These are phyloP conservation scores for Drosophila pruinosa DNA, from an alignment of 1,140 invertebrate species.

Conservation along the genomic window DNA sequence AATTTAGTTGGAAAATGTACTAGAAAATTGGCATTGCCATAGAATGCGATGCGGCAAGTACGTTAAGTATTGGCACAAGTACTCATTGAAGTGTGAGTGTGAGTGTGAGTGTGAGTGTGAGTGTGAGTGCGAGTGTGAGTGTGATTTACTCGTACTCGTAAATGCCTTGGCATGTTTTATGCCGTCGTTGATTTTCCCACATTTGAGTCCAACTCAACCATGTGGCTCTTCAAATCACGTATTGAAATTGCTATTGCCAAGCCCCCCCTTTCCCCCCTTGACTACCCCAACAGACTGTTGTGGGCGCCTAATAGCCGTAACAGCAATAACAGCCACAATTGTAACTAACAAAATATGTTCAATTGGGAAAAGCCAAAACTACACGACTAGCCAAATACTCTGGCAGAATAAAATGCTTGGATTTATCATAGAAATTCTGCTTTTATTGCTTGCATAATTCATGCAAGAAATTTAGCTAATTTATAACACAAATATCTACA, in stretches of 20 bases:
- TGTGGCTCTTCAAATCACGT: slow-evolving; percentile 27
- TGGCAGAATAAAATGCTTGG: too few relatives aligned
- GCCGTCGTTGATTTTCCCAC: slow-evolving; percentile 22
- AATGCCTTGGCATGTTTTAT: slow-evolving; percentile 26
- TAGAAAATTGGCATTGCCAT: slow-evolving; percentile 42
- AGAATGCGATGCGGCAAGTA: not conserved
- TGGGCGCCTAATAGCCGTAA: slow-evolving; percentile 4
- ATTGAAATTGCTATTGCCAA: slow-evolving; percentile 2
- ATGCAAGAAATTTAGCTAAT: too few relatives aligned
- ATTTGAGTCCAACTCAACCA: not conserved
- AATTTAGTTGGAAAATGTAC: slow-evolving; percentile 42
- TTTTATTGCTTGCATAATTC: too few relatives aligned
- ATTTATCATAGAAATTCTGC: too few relatives aligned
- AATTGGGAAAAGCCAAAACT: not conserved
- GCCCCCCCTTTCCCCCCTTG: not conserved
- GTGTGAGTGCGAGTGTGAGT: slow-evolving; percentile 11
- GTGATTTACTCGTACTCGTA: slow-evolving; percentile 4
- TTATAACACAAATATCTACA: too few relatives aligned
- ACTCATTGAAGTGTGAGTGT: not conserved
- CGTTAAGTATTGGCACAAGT: too few relatives aligned
- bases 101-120: not conserved
- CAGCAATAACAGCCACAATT: not conserved
- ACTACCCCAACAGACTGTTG: not conserved
- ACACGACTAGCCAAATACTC: not conserved
- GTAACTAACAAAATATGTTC: not conserved